These are phyloP conservation scores for Perizoma affinitatum DNA, from an alignment of 2,888 invertebrate genomes.

Conservation along the genomic window DNA sequence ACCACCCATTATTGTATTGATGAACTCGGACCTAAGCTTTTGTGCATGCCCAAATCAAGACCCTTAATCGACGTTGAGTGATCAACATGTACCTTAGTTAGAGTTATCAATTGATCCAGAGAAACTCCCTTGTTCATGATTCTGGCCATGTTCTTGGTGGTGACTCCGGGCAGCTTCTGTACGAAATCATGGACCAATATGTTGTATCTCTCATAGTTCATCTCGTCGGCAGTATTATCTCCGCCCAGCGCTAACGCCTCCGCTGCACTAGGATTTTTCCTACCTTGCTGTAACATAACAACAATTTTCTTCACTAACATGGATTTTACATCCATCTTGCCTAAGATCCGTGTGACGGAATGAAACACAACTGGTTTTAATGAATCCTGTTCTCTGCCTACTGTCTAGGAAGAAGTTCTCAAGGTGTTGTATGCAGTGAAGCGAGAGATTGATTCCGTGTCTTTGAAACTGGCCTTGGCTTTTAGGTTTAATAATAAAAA, in stretches of 20 bases:
- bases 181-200: slow-evolving; percentile 90
- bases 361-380: slow-evolving; percentile 1
- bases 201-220: slow-evolving; percentile 87
- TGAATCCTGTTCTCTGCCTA: too few relatives aligned
- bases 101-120: slow-evolving; percentile 85
- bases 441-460: slow-evolving; percentile 17
- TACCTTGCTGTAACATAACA: slow-evolving; percentile 85
- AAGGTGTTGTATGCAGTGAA: slow-evolving; percentile 7
- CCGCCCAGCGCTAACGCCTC: slow-evolving; percentile 89
- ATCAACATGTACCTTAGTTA: slow-evolving; percentile 74
- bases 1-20: too few relatives aligned
- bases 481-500: neutral
- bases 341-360: neutral
- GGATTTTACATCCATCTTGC: slow-evolving; percentile 10
- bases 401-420: neutral
- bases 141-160: slow-evolving; percentile 91
- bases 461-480: neutral
- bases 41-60: too few relatives aligned
- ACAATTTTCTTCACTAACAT: slow-evolving; percentile 13
- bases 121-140: slow-evolving; percentile 90
- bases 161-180: slow-evolving; percentile 94
- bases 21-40: too few relatives aligned
- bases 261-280: slow-evolving; percentile 90
- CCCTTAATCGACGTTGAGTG: neutral
- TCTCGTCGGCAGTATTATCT: slow-evolving; percentile 86